A percentile compares a stretch with the other conserved stretches of the same genome.
These are phyloP conservation scores for Eubasilissa regina DNA, from an alignment of 1,140 invertebrate species.

Conservation along the genomic window DNA sequence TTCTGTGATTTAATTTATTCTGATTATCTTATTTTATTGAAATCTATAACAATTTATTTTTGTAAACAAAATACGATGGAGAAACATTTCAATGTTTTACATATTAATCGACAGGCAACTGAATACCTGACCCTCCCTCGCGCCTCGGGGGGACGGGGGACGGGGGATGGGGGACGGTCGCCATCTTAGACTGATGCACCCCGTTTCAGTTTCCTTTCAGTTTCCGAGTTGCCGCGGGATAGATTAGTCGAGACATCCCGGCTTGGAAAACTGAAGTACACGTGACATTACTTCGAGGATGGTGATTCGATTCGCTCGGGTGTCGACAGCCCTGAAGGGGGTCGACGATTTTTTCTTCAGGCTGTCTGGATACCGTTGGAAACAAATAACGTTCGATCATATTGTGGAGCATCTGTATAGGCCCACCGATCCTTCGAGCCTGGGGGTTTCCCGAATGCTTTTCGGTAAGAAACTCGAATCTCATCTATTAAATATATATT, in stretches of 20 bases:
- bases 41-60: too few relatives aligned
- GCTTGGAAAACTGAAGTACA: background rate
- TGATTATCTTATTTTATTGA: too few relatives aligned
- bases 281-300: background rate
- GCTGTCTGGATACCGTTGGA: conserved; percentile 63
- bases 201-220: conserved; percentile 32
- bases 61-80: too few relatives aligned
- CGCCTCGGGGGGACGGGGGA: conserved; percentile 36
- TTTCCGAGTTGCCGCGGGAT: conserved; percentile 12
- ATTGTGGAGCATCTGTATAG: conserved; percentile 76
- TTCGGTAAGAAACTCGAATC: conserved; percentile 77
- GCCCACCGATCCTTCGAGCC: conserved; percentile 82
- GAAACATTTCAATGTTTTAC: too few relatives aligned
- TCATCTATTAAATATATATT: conserved; percentile 3
- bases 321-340: background rate
- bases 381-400: conserved; percentile 63
- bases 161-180: conserved; percentile 22
- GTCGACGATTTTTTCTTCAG: conserved; percentile 61
- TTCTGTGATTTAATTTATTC: too few relatives aligned
- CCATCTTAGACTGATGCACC: conserved; percentile 17
- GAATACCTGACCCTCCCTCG: conserved; percentile 1
- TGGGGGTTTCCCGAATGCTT: conserved; percentile 82
- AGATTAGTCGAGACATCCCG: background rate
- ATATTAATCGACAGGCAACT: too few relatives aligned
- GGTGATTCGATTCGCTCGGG: background rate